Percentiles rank a stretch among this genome's conserved stretches.
phyloP scores from a whole-genome alignment of 2,113 vertebrate genomes.

The Siniperca knerii region DNA sequence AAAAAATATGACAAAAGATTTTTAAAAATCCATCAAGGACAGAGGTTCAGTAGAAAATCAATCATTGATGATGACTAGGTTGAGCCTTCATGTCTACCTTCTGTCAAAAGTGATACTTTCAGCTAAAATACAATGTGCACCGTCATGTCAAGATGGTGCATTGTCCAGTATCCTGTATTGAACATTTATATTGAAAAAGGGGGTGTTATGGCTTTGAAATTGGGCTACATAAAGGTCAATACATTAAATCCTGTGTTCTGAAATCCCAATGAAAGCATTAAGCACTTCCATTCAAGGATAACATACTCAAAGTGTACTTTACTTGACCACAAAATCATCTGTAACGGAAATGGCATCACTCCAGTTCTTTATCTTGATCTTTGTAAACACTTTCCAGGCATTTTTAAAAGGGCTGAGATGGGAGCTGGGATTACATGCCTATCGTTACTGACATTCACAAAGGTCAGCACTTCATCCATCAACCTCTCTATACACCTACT shows the following conservation, averaged over 20 bases:
- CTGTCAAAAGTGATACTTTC: background rate
- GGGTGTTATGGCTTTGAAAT: background rate
- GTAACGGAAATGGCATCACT: conserved; percentile 5
- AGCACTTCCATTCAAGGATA: background rate
- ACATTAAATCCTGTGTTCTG: background rate
- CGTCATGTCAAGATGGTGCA: background rate
- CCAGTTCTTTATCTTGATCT: conserved; percentile 7
- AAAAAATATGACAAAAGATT: background rate
- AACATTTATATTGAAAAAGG: background rate
- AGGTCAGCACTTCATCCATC: conserved; percentile 58
- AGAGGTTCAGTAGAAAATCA: background rate
- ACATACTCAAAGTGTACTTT: background rate
- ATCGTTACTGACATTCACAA: conserved; percentile 53
- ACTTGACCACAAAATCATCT: background rate
- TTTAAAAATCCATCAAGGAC: background rate
- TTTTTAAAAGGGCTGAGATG: conserved; percentile 36
- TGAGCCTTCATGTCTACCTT: background rate
- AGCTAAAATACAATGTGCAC: background rate
- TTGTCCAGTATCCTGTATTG: background rate
- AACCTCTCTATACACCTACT: conserved; percentile 33
- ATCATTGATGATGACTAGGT: background rate
- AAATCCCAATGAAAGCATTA: background rate
- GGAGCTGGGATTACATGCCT: conserved; percentile 29
- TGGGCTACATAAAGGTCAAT: background rate
- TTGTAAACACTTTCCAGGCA: conserved; percentile 39